These are phyloP conservation scores for Drosophila melanosoma DNA, from an alignment of 2,888 invertebrate genomes.

Conservation along the genomic window DNA sequence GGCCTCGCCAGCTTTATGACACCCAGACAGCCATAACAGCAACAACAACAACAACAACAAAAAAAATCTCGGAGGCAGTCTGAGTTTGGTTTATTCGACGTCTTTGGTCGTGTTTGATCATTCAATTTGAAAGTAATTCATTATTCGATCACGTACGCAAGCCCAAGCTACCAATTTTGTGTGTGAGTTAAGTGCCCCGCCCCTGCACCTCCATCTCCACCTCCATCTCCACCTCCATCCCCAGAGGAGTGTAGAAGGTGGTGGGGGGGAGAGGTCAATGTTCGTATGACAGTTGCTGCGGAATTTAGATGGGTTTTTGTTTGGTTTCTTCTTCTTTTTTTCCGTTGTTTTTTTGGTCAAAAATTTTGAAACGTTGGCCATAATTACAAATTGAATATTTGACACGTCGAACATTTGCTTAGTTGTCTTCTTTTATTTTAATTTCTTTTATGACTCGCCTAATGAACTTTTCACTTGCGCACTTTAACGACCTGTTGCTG, in stretches of 20 bases:
- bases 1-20: slow-evolving; percentile 75
- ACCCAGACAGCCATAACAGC: slow-evolving; percentile 45
- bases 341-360: slow-evolving; percentile 6
- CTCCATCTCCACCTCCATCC: no score
- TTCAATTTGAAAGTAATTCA: slow-evolving; percentile 82
- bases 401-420: slow-evolving; percentile 65
- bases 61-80: slow-evolving; percentile 30
- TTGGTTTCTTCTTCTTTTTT: background rate
- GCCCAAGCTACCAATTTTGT: slow-evolving; percentile 51
- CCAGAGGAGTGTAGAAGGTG: background rate
- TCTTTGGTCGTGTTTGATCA: slow-evolving; percentile 75
- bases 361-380: slow-evolving; percentile 45
- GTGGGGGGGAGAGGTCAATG: slow-evolving; percentile 63
- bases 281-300: slow-evolving; percentile 65
- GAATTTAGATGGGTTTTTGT: slow-evolving; percentile 33
- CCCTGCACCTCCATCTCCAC: background rate
- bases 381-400: slow-evolving; percentile 79
- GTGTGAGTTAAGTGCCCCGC: slow-evolving; percentile 32
- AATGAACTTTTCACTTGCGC: slow-evolving; percentile 75
- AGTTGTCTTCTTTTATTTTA: slow-evolving; percentile 17
- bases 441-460: slow-evolving; percentile 66
- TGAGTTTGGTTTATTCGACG: slow-evolving; percentile 26
- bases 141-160: slow-evolving; percentile 79
- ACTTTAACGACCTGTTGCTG: slow-evolving; percentile 47
- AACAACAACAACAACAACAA: slow-evolving; percentile 17